Evolutionary conservation across 92 coral and sea anemone species (phyloP), one percentile per base, ranked within the genome.

Genomic region (Epizoanthus ramosus): DNA sequence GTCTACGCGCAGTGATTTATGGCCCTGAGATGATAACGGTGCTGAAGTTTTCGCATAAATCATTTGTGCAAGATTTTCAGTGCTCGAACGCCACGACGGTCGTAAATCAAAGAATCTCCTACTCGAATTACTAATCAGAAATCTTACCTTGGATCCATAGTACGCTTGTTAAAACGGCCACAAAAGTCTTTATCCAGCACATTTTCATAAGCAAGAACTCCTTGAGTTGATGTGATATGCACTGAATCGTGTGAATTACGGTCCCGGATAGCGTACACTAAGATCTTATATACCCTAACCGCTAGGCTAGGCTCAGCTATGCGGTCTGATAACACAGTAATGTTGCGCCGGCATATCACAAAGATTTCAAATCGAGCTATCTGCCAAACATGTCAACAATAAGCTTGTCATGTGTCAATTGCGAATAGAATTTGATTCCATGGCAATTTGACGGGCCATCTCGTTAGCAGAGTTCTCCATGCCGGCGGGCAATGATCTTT

Each of bases 311-410:
- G 82, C 82, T 77, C 43, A 68, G 82, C 71, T 61, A 77, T 77
- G 82, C 82, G 82, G 82, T 77, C 71, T 77, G 82, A 77, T 77
- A 77, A 77, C 71, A 77, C 58, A n/a, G 23, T 43, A 61, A 63
- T 35, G 70, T 35, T 39, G 82, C 71, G 82, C 82, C 82, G 82
- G 82, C 82, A 77, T 77, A 60, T 77, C 59, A 63, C 71, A 60
- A 18, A 77, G 82, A 77, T 59, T 75, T 75, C 80, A 75, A 57
- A 75, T 75, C 80, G 58, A 77, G 22, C 71, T 60, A 59, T 77
- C 82, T 77, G 82, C 82, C 82, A 77, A 77, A 74, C 43, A 60
- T 77, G 82, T 77, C 82, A 77, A 77, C 82, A 77, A 77, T 77
- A 77, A 21, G 43, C 82, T 77, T 77, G 82, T 77, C 82, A 77